These are phyloP conservation scores for Harpalus rubripes DNA, from an alignment of 2,888 invertebrate species.

Conservation along the genomic window DNA sequence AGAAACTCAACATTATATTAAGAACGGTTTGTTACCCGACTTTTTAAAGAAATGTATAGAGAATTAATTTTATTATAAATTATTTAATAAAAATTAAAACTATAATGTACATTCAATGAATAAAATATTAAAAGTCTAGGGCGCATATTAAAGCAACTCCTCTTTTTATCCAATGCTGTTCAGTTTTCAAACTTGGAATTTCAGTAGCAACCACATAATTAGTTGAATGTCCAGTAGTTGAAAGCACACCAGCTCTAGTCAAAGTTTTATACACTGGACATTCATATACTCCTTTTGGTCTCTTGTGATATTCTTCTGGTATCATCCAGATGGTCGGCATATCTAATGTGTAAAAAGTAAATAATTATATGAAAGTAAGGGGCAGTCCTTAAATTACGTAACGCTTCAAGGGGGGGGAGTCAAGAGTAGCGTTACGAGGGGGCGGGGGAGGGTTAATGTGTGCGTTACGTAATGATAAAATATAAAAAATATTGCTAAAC, in stretches of 20 bases:
- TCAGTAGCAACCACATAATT: slow-evolving; percentile 84
- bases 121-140: slow-evolving; percentile 77
- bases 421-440: too few species aligned
- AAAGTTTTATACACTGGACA: slow-evolving; percentile 85
- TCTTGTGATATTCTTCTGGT: slow-evolving; percentile 82
- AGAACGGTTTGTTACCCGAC: slow-evolving; percentile 68
- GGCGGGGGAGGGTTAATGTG: too few species aligned
- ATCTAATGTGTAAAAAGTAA: slow-evolving; percentile 75
- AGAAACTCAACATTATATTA: slow-evolving; percentile 79
- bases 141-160: slow-evolving; percentile 82
- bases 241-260: slow-evolving; percentile 82
- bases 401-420: too few species aligned
- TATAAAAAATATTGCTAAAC: too few species aligned
- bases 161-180: slow-evolving; percentile 82
- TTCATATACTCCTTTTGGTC: slow-evolving; percentile 78
- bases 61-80: slow-evolving; percentile 34
- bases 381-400: too few species aligned
- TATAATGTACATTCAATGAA: neutral
- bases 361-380: neutral
- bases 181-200: slow-evolving; percentile 79
- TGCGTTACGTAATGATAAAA: too few species aligned
- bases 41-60: slow-evolving; percentile 69
- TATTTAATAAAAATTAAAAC: slow-evolving; percentile 6
- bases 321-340: slow-evolving; percentile 86
- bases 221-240: slow-evolving; percentile 85